Percentiles rank a stretch among this genome's conserved stretches.
Evolutionary conservation across 2,888 invertebrate species (phyloP).

Genomic region (Ypsolopha sequella): DNA sequence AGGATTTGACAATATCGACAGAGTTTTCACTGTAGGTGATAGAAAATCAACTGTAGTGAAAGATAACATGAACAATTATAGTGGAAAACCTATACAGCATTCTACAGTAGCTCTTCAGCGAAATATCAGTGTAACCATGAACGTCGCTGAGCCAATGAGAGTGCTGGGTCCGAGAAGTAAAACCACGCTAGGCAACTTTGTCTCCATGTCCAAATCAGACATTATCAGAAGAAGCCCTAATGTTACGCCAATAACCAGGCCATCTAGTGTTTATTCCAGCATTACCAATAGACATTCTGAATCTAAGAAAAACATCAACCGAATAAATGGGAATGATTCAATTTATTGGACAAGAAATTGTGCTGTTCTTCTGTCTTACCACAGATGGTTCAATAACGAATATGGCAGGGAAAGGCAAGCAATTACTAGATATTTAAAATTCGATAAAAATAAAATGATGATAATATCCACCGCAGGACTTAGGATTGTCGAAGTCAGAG

Average conservation of each 20-base stretch:
- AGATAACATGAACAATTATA: constrained; percentile 71
- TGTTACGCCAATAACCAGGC: constrained; percentile 64
- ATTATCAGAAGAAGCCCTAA: constrained; percentile 60
- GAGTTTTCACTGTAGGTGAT: constrained; percentile 78
- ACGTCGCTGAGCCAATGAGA: constrained; percentile 66
- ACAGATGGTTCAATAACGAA: constrained; percentile 72
- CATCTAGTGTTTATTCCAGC: constrained; percentile 60
- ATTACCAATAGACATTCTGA: constrained; percentile 56
- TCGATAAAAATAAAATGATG: constrained; percentile 70
- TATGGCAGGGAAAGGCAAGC: constrained; percentile 67
- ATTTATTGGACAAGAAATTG: constrained; percentile 75
- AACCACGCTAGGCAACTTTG: constrained; percentile 64
- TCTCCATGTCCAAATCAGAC: constrained; percentile 56
- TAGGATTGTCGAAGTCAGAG: constrained; percentile 75
- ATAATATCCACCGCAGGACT: constrained; percentile 74
- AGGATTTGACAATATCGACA: constrained; percentile 87
- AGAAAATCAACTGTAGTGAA: constrained; percentile 49
- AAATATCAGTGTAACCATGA: constrained; percentile 73
- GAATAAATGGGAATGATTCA: constrained; percentile 62
- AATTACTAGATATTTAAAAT: constrained; percentile 62
- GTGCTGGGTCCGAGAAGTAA: constrained; percentile 65
- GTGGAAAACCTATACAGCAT: constrained; percentile 72
- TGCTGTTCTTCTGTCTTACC: constrained; percentile 74
- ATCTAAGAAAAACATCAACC: constrained; percentile 51
- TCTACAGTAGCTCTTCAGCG: constrained; percentile 72